Evolutionary conservation across 2,888 invertebrate genomes (phyloP), one percentile per base, ranked within the genome.

Genomic region (Harpalus rufipes): DNA sequence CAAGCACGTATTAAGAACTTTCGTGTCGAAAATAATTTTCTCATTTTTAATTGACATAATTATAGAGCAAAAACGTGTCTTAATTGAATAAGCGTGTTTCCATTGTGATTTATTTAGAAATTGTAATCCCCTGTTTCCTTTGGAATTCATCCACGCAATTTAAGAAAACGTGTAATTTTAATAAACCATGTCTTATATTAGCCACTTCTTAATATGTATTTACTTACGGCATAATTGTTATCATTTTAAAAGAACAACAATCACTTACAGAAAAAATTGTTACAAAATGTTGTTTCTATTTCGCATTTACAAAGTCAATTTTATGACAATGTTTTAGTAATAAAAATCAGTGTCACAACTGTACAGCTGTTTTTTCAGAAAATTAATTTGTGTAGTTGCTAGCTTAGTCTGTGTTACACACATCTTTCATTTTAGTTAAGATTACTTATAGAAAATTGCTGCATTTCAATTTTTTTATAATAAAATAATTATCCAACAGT

Each of bases 81-180:
- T 81, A 81, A 81, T 81, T 81, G 81, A 81, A 81, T 81, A 81
- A 81, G 81, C 68, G 65, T 81, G 65, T 68, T 81, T 25, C 25
- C 58, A 81, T 81, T 81, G 81, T 68, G 81, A 81, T 81, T 81
- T 81, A 81, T 81, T 68, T 81, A 56, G 32, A 81, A 81, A 81
- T 81, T 81, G 61, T 68, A 81, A 81, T 81, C 41, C 56, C 25
- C 10, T 63, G 56, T 81, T 81, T 81, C 81, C 81, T 81, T 56
- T 72, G 51, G 65, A 81, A 68, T 41, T 68, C 74, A 81, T 51
- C 81, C 81, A 81, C 51, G 68, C 81, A 65, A 81, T 81, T 68
- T 81, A 68, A 65, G 51, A 56, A 63, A 81, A 81, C 81, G 44
- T 81, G 65, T 81, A 81, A 81, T 81, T 81, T 68, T 61, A 81